Conservation (phyloP, 2,888 invertebrate species). For the Leptinotarsa tumamoca region DNA sequence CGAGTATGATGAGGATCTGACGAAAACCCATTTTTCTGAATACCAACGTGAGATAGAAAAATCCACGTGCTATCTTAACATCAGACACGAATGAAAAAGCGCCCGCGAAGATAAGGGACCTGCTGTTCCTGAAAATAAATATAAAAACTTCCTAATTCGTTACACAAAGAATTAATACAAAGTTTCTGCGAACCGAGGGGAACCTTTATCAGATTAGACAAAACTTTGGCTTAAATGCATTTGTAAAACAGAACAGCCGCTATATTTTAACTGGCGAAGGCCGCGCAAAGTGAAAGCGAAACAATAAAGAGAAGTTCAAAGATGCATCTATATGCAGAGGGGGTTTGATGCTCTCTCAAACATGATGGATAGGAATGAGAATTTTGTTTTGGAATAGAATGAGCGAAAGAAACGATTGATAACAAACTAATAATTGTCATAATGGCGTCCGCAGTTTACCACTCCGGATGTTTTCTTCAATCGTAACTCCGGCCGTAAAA, state of each 20-base stretch:
- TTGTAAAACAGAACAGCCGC: conserved; percentile 47
- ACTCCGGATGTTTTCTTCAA: too few species aligned
- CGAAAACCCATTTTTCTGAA: background rate
- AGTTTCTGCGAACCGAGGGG: conserved; percentile 39
- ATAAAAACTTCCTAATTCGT: conserved; percentile 49
- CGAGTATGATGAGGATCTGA: conserved; percentile 3
- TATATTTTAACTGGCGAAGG: conserved; percentile 44
- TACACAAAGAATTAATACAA: conserved; percentile 50
- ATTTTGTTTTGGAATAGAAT: too few species aligned
- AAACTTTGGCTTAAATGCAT: conserved; percentile 47
- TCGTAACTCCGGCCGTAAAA: too few species aligned
- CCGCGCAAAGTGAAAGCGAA: conserved; percentile 25
- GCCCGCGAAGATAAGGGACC: conserved; percentile 41
- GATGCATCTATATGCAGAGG: conserved; percentile 15
- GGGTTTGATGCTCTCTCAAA: too few species aligned
- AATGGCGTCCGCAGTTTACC: too few species aligned
- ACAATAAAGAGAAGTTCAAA: conserved; percentile 29
- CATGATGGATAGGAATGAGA: too few species aligned
- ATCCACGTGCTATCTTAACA: conserved; percentile 13
- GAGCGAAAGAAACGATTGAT: too few species aligned
- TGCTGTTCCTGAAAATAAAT: conserved; percentile 44
- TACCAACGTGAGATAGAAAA: conserved; percentile 3
- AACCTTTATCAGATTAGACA: conserved; percentile 49
- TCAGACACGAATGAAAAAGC: conserved; percentile 28
- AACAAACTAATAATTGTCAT: too few species aligned